Evolutionary conservation across 1,140 invertebrate genomes (phyloP).

Genomic region (Marisa cornuarietis): DNA sequence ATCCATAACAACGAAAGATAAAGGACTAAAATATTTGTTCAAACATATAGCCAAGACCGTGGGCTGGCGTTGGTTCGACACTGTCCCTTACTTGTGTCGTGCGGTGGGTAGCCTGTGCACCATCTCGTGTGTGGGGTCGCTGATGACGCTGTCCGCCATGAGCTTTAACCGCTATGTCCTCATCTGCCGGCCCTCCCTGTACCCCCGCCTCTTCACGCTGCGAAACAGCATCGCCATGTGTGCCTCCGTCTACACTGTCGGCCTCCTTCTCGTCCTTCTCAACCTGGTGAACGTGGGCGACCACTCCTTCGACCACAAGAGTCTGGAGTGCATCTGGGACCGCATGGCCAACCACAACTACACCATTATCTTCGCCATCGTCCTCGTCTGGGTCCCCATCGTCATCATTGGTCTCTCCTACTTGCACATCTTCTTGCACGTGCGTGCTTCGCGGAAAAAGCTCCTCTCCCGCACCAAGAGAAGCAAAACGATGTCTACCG

Average conservation of each 20-base stretch:
- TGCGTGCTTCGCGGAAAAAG: conserved; percentile 20
- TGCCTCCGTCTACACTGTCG: conserved; percentile 28
- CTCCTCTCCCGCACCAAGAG: neutral
- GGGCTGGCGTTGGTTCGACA: conserved; percentile 38
- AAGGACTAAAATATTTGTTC: neutral
- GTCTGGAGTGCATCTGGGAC: conserved; percentile 42
- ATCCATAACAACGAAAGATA: no score
- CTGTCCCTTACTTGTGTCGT: conserved; percentile 35
- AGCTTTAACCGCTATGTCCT: conserved; percentile 46
- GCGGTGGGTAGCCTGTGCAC: conserved; percentile 43
- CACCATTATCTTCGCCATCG: conserved; percentile 37
- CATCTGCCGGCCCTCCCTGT: conserved; percentile 35
- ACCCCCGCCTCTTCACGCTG: conserved; percentile 38
- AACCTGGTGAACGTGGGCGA: conserved; percentile 38
- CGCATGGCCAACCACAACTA: conserved; percentile 41
- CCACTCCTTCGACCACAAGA: conserved; percentile 42
- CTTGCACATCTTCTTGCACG: conserved; percentile 37
- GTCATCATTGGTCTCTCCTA: conserved; percentile 37
- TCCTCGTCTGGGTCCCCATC: conserved; percentile 36
- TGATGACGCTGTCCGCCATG: conserved; percentile 45
- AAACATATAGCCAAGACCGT: conserved; percentile 25
- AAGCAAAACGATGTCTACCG: no score
- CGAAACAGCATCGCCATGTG: conserved; percentile 30
- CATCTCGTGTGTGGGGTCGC: conserved; percentile 40
- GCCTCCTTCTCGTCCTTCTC: conserved; percentile 28